Evolutionary conservation across 1,140 invertebrate species (phyloP), one percentile per base, ranked within the genome.

Genomic region (Popillia japonica): DNA sequence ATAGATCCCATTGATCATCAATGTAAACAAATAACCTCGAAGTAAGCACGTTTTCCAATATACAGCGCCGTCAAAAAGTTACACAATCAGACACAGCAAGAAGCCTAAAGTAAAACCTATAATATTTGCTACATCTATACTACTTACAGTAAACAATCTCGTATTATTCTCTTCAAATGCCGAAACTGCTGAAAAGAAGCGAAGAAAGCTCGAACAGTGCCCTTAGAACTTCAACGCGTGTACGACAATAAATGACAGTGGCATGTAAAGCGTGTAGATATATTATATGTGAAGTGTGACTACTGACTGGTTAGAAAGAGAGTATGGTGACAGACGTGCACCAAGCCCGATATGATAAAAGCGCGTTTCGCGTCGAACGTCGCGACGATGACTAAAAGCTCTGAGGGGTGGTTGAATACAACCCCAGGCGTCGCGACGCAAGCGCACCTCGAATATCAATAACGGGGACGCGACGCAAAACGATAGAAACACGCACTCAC

Each of bases 381-480:
- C 61, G 61, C 61, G 61, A 68, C 61, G 61, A 34, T 68, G 61
- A 68, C 61, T 68, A 68, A 68, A 68, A 68, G 20, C 61, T 68
- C 61, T 23, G 22, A 68, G 61, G 61, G 61, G 61, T 68, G 61
- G 22, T 17, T 8, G 61, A 23, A 68, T 68, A 68, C 61, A 68
- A 68, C 61, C 61, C 61, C 22, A 27, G 61, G 61, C 61, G 61
- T 68, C 61, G 61, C 20, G 61, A 68, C 61, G 61, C 61, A 68
- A 68, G 61, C 61, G 61, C 61, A 68, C 61, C 10, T 68, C 61
- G 61, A 68, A 68, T 68, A 68, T 68, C 61, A 68, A 68, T 68
- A 68, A 68, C 61, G 61, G 61, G 61, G 61, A 68, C 61, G 61
- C 61, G 61, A 68, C 61, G 61, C 61, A 11, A 14, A 68, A 68